Percentiles rank a stretch among this genome's conserved stretches.
These are phyloP conservation scores for Hephaestus fuliginosus DNA, from an alignment of 2,797 vertebrate species.

Conservation along the genomic window DNA sequence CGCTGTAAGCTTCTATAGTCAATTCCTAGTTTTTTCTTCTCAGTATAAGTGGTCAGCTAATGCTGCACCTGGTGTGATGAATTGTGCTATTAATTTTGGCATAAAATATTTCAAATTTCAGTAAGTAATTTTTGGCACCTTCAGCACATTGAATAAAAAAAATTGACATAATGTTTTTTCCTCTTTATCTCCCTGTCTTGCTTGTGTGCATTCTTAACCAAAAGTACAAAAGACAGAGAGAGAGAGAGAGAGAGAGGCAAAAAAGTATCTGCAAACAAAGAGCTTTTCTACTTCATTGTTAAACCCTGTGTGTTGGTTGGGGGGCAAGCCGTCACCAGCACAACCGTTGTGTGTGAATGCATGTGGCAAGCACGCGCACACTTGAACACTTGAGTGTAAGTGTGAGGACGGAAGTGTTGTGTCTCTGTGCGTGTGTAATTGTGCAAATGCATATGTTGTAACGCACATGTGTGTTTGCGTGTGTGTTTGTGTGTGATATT, in stretches of 20 bases:
- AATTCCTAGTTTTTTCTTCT: neutral
- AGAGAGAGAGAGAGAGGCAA: conserved; percentile 40
- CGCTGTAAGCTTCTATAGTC: neutral
- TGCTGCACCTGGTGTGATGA: conserved; percentile 11
- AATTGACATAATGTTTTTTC: conserved; percentile 55
- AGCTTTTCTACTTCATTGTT: conserved; percentile 81
- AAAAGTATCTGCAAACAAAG: conserved; percentile 78
- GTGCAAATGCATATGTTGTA: conserved; percentile 63
- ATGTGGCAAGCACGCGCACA: conserved; percentile 54
- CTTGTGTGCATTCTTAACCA: conserved; percentile 63
- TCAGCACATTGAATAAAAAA: conserved; percentile 45
- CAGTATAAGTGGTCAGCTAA: conserved; percentile 8
- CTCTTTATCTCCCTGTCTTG: conserved; percentile 56
- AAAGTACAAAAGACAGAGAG: conserved; percentile 65
- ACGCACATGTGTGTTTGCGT: conserved; percentile 48
- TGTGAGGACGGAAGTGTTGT: conserved; percentile 46
- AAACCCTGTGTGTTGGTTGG: conserved; percentile 77
- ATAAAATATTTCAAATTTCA: conserved; percentile 48
- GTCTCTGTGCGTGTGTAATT: conserved; percentile 33
- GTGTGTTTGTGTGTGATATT: conserved; percentile 78
- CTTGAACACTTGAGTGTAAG: conserved; percentile 56
- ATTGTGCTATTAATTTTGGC: conserved; percentile 20
- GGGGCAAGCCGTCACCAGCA: conserved; percentile 74
- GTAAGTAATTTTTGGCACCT: conserved; percentile 53
- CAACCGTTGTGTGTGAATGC: conserved; percentile 72